phyloP scores from a whole-genome alignment of 2,888 invertebrate genomes.

The Drosophila paranaensis region DNA sequence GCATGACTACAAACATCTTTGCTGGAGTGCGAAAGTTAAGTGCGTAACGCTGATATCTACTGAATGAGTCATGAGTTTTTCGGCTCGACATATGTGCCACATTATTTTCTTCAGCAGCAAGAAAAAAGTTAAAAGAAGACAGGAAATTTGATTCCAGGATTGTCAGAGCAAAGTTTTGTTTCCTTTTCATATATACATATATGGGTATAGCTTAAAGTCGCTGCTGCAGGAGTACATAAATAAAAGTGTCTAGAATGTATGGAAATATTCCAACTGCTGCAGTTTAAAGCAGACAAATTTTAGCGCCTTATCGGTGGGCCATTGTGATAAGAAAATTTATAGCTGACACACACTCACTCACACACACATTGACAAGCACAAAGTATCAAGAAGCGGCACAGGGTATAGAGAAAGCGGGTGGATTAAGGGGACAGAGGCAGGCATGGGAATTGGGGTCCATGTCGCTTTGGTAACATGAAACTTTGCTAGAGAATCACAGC shows the following conservation, averaged over 20 bases:
- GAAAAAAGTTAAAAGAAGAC: not conserved
- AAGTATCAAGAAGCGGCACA: conserved; percentile 26
- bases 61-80: conserved; percentile 54
- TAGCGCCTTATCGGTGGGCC: conserved; percentile 42
- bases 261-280: conserved; percentile 29
- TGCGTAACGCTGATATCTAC: conserved; percentile 59
- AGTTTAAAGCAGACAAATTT: conserved; percentile 64
- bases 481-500: conserved; percentile 74
- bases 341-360: conserved; percentile 42
- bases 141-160: conserved; percentile 32
- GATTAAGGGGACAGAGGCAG: not conserved
- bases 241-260: conserved; percentile 4
- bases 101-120: conserved; percentile 40
- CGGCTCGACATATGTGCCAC: conserved; percentile 38
- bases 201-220: conserved; percentile 24
- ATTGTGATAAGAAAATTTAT: conserved; percentile 71
- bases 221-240: conserved; percentile 16
- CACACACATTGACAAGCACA: conserved; percentile 14
- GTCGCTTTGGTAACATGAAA: conserved; percentile 72
- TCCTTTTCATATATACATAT: conserved; percentile 1
- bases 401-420: conserved; percentile 4
- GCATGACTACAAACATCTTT: conserved; percentile 38
- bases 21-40: conserved; percentile 66
- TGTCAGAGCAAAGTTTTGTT: conserved; percentile 29
- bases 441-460: conserved; percentile 15